Base-by-base conservation (phyloP, 2,888 invertebrate genomes). In the Phytoseiulus persimilis region DNA sequence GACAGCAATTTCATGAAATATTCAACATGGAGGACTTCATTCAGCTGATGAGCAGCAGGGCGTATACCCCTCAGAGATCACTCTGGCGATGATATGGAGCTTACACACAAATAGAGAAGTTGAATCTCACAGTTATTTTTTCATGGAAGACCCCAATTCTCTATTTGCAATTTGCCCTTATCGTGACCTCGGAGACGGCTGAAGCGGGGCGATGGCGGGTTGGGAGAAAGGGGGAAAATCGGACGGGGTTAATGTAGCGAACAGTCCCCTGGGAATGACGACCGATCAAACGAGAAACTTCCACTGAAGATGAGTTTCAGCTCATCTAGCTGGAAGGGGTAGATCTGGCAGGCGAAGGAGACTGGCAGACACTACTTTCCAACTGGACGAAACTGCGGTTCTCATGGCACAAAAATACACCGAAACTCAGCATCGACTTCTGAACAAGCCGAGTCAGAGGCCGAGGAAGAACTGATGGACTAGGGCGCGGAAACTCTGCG, bases 271-370 rank as follows among this genome's bases (percentile, higher is more conserved):
- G n/a, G n/a, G n/a, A n/a, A n/a, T n/a, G n/a, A n/a, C n/a, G 65
- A 65, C 3, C 65, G 65, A 65, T 23, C 65, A 2, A 18, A 65
- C 1, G 28, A 65, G 18, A 6, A 28, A 28, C 14, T 65, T 28
- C 18, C 65, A 28, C 65, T 65, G 65, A 65, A 6, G 65, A 65
- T 28, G 65, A 11, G 2, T 65, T 65, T 65, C 65, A 65, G 65
- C 87, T 32, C 87, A 87, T n/a, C 87, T 33, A 87, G 87, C 87
- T 87, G 87, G 87, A 87, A 87, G 39, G 87, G 87, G 87, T 87
- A 87, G 87, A 87, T 87, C 87, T 87, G 87, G 45, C 87, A 87
- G 39, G 32, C 87, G 33, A n/a, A 87, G 33, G 6, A 31, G 31
- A 87, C 32, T 87, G 32, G 87, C 87, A 33, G 45, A 45, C 87